Percentiles rank a stretch among this genome's conserved stretches.
phyloP scores from a whole-genome alignment of 2,797 vertebrate species.

The Falco biarmicus region DNA sequence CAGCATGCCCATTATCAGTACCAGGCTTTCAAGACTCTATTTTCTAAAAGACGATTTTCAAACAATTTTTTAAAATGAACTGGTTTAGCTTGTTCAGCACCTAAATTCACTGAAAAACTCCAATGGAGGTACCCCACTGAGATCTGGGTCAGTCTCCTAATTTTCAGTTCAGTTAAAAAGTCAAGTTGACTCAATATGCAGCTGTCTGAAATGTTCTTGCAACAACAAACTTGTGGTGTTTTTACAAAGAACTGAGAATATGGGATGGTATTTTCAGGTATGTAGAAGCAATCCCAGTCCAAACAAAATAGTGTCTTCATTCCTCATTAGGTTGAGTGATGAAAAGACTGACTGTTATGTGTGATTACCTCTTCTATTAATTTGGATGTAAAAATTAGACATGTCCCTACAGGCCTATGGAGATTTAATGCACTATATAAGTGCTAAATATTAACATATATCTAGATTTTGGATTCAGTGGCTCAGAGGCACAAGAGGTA shows the following conservation, averaged over 20 bases:
- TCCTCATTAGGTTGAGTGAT: constrained; percentile 23
- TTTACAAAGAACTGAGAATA: constrained; percentile 22
- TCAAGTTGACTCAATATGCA: not conserved
- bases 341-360: constrained; percentile 32
- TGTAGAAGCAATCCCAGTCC: constrained; percentile 5
- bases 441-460: not conserved
- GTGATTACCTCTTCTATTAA: constrained; percentile 26
- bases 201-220: not conserved
- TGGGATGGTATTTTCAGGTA: not conserved
- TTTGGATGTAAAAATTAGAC: constrained; percentile 23
- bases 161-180: constrained; percentile 19
- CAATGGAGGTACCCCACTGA: not conserved
- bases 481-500: not conserved
- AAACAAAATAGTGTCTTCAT: constrained; percentile 34
- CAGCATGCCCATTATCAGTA: not conserved
- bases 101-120: not conserved
- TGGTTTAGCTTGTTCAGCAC: not conserved
- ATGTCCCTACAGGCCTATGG: not conserved
- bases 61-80: not conserved
- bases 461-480: not conserved
- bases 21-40: not conserved
- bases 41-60: not conserved
- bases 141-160: not conserved
- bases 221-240: not conserved
- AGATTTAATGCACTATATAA: not conserved